Evolutionary conservation across 2,113 vertebrate genomes (phyloP), one percentile per base, ranked within the genome.

Genomic region (Siphamia tubifer): DNA sequence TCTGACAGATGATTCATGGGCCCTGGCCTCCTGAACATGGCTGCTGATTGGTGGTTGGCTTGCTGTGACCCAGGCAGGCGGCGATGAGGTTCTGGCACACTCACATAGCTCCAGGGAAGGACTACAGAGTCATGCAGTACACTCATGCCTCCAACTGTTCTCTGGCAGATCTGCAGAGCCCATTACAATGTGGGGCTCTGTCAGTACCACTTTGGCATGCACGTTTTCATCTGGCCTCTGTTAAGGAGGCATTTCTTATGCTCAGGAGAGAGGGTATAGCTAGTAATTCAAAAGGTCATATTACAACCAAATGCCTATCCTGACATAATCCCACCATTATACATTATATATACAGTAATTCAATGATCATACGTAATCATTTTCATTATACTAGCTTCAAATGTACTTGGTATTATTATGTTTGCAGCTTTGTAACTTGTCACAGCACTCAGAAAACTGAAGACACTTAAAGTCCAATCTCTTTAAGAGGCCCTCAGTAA

Each of bases 31-130:
- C 72, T n/a, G 60, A 68, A 54, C 69, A 28, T 0, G 25, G 49
- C 74, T 58, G 55, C 80, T 83, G 81, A 87, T 87, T 87, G 89
- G 85, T 66, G 61, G 38, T 32, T 36, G 57, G 79, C 71, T 77
- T 0, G 48, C 75, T 42, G 56, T 79, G 82, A 89, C 84, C 85
- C 81, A 69, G 51, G 54, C 68, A 82, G 52, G 68, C 58, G 60
- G 84, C 9, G 64, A 75, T 57, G 84, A 85, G 80, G 79, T 68
- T 80, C 51, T 77, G 83, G 80, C 81, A 84, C 78, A 82, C 78
- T 82, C 74, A 71, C 70, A 70, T 52, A 27, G 82, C 87, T 84
- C 74, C 84, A 82, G 89, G 89, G 83, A 87, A 89, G 84, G 82
- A 85, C 84, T 82, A 56, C 74, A 53, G 66, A 81, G 83, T 87